A percentile compares a stretch with the other conserved stretches of the same genome.
phyloP scores from a whole-genome alignment of 2,797 vertebrate genomes.

The Lacerta bilineata region DNA sequence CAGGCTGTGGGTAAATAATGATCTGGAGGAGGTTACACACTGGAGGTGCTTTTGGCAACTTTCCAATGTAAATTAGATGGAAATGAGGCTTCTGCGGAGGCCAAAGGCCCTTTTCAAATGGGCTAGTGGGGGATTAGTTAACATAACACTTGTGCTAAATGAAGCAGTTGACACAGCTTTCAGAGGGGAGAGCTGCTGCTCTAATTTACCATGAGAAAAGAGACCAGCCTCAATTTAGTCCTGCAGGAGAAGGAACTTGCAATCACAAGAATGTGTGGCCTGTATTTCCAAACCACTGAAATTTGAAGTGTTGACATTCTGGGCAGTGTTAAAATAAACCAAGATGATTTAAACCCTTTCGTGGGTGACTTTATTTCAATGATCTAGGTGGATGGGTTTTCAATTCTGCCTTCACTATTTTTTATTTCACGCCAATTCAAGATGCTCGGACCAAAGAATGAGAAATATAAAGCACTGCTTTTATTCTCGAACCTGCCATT shows the following conservation, averaged over 20 bases:
- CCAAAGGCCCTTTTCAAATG: slow-evolving; percentile 66
- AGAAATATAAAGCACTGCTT: not conserved
- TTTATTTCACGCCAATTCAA: not conserved
- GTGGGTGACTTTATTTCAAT: not conserved
- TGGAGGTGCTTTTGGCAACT: slow-evolving; percentile 65
- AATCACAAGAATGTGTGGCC: not conserved
- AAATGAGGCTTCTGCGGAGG: slow-evolving; percentile 69
- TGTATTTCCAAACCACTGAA: fast-evolving
- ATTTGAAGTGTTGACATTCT: slow-evolving; percentile 49
- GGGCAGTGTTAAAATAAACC: not conserved
- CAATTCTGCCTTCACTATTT: not conserved
- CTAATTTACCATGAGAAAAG: slow-evolving; percentile 72
- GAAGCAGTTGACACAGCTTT: slow-evolving; percentile 74
- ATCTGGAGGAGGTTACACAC: slow-evolving; percentile 66
- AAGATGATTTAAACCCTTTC: slow-evolving; percentile 2
- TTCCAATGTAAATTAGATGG: slow-evolving; percentile 73
- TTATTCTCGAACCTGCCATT: not conserved
- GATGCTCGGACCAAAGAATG: not conserved
- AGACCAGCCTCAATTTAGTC: slow-evolving; percentile 50
- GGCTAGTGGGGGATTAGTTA: slow-evolving; percentile 63
- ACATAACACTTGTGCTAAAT: slow-evolving; percentile 78
- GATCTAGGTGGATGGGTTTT: not conserved
- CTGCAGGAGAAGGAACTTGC: slow-evolving; percentile 10
- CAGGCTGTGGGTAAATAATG: slow-evolving; percentile 35
- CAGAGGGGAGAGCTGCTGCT: slow-evolving; percentile 60